Conservation (phyloP, 2,888 invertebrate genomes). For the Stenichneumon culpator region DNA sequence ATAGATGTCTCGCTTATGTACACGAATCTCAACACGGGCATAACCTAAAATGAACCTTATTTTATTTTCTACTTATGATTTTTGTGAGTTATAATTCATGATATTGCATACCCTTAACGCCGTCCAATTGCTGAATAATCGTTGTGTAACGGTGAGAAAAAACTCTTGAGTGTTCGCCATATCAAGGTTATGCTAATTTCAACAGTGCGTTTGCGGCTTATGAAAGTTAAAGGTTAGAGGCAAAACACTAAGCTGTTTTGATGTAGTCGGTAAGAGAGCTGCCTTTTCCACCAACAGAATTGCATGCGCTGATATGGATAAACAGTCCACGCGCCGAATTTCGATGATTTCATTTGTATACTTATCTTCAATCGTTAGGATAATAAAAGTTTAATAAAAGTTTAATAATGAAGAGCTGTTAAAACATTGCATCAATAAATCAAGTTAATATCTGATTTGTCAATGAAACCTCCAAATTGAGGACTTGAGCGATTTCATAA, state of each 20-base stretch:
- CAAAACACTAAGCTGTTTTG: not conserved
- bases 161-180: conserved; percentile 76
- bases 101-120: conserved; percentile 76
- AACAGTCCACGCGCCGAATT: no score
- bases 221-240: no score
- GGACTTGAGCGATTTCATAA: no score
- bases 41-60: not conserved
- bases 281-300: not conserved
- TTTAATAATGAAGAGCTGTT: no score
- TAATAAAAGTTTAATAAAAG: no score
- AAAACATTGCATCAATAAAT: no score
- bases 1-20: conserved; percentile 38
- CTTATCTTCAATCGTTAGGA: no score
- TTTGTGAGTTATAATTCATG: not conserved
- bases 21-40: not conserved
- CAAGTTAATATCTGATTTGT: no score
- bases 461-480: no score
- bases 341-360: no score
- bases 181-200: conserved; percentile 31
- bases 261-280: not conserved
- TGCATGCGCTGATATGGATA: no score
- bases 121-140: conserved; percentile 83
- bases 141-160: conserved; percentile 74
- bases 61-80: not conserved
- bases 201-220: not conserved